phyloP scores from a whole-genome alignment of 2,113 vertebrate species.

The Oenanthe melanoleuca region DNA sequence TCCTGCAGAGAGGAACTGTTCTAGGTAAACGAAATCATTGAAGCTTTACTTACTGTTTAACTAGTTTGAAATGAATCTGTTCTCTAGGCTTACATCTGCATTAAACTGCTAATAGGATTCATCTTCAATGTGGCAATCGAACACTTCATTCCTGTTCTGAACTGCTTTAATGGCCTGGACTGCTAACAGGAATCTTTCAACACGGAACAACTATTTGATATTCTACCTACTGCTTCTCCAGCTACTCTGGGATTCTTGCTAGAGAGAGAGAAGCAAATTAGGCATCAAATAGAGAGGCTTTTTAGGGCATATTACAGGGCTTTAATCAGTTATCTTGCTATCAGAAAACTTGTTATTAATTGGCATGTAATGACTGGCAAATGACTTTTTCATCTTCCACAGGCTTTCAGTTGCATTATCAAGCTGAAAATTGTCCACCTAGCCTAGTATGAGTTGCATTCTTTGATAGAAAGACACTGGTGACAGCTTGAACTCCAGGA shows the following conservation, averaged over 20 bases:
- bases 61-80: constrained; percentile 36
- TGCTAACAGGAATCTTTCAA: not conserved
- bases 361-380: not conserved
- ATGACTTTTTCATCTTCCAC: not conserved
- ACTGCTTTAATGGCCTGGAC: not conserved
- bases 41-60: constrained; percentile 43
- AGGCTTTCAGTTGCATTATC: not conserved
- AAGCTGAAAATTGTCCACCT: not conserved
- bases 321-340: not conserved
- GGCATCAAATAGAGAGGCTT: not conserved
- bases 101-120: constrained; percentile 49
- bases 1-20: constrained; percentile 63
- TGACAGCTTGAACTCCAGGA: not conserved
- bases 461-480: not conserved
- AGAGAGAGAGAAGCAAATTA: not conserved
- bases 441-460: not conserved
- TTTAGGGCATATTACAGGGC: not conserved
- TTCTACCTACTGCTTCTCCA: constrained; percentile 1
- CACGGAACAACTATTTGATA: not conserved
- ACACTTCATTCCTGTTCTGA: constrained; percentile 29
- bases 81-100: constrained; percentile 29
- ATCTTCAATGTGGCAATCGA: not conserved
- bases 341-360: not conserved
- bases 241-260: not conserved
- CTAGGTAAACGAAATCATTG: constrained; percentile 47